Conservation (phyloP, 2,888 invertebrate species). For the Leptopilina drosophilae region DNA sequence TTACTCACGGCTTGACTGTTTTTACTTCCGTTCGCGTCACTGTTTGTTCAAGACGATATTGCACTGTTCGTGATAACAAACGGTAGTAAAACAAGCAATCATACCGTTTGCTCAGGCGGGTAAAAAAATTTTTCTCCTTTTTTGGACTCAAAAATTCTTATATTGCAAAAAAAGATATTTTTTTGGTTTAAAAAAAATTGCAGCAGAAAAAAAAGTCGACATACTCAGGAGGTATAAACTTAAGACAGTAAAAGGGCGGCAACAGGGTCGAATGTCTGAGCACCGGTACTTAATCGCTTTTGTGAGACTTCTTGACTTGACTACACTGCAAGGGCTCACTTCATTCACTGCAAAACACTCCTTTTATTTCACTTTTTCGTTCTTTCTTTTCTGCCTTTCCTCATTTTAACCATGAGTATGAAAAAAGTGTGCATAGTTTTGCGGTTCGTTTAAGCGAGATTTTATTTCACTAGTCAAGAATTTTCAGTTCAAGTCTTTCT, state of each 20-base stretch:
- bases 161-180: background rate
- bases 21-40: background rate
- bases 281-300: constrained; percentile 36
- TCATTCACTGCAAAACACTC: constrained; percentile 34
- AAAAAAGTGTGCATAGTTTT: constrained; percentile 30
- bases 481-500: background rate
- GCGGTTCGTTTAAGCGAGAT: constrained; percentile 36
- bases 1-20: background rate
- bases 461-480: constrained; percentile 17
- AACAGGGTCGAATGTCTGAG: constrained; percentile 33
- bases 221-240: constrained; percentile 15
- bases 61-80: constrained; percentile 20
- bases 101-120: background rate
- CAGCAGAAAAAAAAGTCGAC: background rate
- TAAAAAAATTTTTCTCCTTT: background rate
- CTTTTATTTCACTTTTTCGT: constrained; percentile 14
- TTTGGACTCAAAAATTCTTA: background rate
- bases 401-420: constrained; percentile 10
- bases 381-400: background rate
- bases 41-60: constrained; percentile 30
- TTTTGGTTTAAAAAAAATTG: background rate
- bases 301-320: constrained; percentile 37
- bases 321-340: constrained; percentile 28
- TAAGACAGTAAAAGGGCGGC: constrained; percentile 17
- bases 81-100: constrained; percentile 23